phyloP scores from a whole-genome alignment of 2,797 vertebrate species.

The Rallus crepitans region DNA sequence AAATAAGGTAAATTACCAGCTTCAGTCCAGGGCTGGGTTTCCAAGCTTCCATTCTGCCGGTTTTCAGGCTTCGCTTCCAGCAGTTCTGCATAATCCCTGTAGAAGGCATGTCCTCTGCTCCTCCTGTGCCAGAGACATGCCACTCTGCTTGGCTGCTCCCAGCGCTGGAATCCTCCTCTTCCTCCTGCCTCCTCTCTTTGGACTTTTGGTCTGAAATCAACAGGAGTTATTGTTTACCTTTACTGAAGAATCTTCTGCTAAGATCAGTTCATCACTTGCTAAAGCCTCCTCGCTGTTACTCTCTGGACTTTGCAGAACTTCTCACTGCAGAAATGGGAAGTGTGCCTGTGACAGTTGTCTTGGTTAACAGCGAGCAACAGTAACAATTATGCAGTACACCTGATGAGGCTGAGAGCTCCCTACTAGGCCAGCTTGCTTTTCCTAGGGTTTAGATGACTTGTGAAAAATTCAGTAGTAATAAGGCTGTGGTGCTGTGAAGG shows the following conservation, averaged over 20 bases:
- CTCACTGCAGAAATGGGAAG: neutral
- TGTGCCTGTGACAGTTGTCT: neutral
- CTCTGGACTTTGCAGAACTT: neutral
- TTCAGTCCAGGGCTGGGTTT: conserved; percentile 38
- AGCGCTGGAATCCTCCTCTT: neutral
- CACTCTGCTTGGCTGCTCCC: neutral
- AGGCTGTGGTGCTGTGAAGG: neutral
- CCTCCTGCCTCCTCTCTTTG: neutral
- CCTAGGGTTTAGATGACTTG: neutral
- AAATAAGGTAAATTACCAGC: conserved; percentile 63
- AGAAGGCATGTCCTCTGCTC: conserved; percentile 2
- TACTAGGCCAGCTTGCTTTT: neutral
- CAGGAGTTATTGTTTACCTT: conserved; percentile 6
- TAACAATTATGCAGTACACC: neutral
- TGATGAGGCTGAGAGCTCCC: neutral
- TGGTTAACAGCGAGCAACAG: neutral
- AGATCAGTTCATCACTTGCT: neutral
- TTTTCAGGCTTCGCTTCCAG: conserved; percentile 58
- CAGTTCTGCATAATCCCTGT: conserved; percentile 40
- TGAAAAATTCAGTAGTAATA: neutral
- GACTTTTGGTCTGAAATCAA: conserved; percentile 25
- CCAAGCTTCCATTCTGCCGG: conserved; percentile 28
- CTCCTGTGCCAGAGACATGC: conserved; percentile 10
- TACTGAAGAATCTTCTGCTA: neutral
- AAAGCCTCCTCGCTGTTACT: neutral